Evolutionary conservation across 2,888 invertebrate genomes (phyloP).

Genomic region (Tenthredo distinguenda): DNA sequence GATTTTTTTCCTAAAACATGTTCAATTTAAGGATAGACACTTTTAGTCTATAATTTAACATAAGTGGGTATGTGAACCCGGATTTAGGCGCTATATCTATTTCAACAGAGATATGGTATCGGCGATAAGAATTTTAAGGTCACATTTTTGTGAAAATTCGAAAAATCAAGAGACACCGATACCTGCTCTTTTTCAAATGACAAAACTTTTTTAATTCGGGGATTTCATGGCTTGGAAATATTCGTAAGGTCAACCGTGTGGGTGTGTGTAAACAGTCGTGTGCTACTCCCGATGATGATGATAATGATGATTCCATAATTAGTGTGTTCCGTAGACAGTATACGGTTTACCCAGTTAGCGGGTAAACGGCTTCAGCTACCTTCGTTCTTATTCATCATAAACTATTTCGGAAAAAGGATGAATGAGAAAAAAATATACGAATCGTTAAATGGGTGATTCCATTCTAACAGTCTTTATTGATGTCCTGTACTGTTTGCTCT

Average conservation of each 20-base stretch:
- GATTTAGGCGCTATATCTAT: background rate
- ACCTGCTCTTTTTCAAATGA: background rate
- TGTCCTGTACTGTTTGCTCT: too few species aligned
- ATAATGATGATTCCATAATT: too few species aligned
- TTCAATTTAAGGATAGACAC: background rate
- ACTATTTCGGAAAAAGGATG: background rate
- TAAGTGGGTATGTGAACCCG: background rate
- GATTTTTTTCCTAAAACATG: background rate
- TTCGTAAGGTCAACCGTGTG: background rate
- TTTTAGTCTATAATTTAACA: background rate
- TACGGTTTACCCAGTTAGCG: too few species aligned
- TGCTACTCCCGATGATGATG: too few species aligned
- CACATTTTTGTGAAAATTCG: background rate
- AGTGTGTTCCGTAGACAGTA: too few species aligned
- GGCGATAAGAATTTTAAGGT: background rate
- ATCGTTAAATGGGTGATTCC: too few species aligned
- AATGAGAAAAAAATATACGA: background rate
- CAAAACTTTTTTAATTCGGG: background rate
- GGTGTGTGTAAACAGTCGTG: too few species aligned
- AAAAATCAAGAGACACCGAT: background rate
- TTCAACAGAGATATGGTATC: background rate
- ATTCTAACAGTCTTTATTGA: too few species aligned
- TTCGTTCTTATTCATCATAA: background rate
- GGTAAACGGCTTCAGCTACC: too few species aligned
- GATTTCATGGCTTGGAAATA: background rate